A percentile compares a stretch with the other conserved stretches of the same genome.
phyloP scores from a whole-genome alignment of 2,888 invertebrate genomes.

The Cataglyphis albicans region DNA sequence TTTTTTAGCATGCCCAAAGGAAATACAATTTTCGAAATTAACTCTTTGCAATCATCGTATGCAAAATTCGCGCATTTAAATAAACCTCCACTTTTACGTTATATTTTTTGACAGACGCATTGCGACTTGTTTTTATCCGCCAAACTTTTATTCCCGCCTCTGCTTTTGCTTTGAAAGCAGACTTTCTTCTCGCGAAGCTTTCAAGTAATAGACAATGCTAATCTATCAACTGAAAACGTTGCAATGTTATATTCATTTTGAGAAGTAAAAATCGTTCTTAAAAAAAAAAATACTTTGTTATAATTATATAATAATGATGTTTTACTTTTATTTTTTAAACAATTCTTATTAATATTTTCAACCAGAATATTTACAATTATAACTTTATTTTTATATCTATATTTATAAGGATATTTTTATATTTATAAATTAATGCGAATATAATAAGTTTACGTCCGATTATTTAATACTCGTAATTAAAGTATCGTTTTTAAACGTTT shows the following conservation, averaged over 20 bases:
- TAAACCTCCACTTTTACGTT: not conserved
- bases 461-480: not conserved
- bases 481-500: not conserved
- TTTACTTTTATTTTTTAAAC: not conserved
- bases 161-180: conserved; percentile 11
- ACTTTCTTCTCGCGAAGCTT: conserved; percentile 12
- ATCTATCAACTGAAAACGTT: not conserved
- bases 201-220: conserved; percentile 17
- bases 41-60: conserved; percentile 2
- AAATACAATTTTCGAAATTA: conserved; percentile 37
- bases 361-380: not conserved
- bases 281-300: not conserved
- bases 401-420: not conserved
- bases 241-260: not conserved
- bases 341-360: not conserved
- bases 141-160: not conserved
- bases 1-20: conserved; percentile 27
- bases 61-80: conserved; percentile 12
- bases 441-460: not conserved
- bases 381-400: not conserved
- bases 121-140: not conserved
- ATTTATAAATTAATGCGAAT: not conserved
- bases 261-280: not conserved
- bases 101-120: not conserved
- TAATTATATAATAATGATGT: not conserved